These are phyloP conservation scores for Idaea dimidiata DNA, from an alignment of 2,888 invertebrate genomes.

Conservation along the genomic window DNA sequence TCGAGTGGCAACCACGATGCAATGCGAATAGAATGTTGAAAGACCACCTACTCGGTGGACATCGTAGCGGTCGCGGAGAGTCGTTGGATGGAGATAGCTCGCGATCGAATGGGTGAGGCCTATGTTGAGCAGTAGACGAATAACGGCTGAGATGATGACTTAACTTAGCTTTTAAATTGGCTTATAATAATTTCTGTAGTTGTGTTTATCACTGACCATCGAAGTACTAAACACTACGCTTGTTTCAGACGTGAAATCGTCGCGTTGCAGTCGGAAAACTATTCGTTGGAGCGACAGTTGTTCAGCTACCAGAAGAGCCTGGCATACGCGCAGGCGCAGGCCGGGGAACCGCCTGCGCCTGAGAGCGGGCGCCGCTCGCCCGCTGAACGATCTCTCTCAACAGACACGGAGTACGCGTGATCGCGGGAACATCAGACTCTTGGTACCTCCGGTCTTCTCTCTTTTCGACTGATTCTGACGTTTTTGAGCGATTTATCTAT, in stretches of 20 bases:
- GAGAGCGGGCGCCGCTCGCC: slow-evolving; percentile 70
- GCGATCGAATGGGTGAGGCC: too few species aligned
- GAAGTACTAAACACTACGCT: slow-evolving; percentile 6
- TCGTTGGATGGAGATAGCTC: too few species aligned
- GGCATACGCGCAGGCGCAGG: slow-evolving; percentile 85
- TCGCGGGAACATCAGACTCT: slow-evolving; percentile 41
- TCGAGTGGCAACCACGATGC: too few species aligned
- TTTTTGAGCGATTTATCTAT: slow-evolving; percentile 81
- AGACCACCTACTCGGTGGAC: too few species aligned
- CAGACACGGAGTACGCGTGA: slow-evolving; percentile 88
- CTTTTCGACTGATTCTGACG: slow-evolving; percentile 78
- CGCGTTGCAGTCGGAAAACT: slow-evolving; percentile 91
- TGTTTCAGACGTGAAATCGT: slow-evolving; percentile 86
- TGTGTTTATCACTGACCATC: neutral
- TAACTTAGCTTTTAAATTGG: too few species aligned
- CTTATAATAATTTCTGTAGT: neutral
- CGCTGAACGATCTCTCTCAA: slow-evolving; percentile 82
- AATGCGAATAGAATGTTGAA: too few species aligned
- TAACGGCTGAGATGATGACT: too few species aligned
- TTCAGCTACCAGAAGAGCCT: slow-evolving; percentile 91
- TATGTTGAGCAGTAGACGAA: too few species aligned
- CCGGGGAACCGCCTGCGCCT: slow-evolving; percentile 69
- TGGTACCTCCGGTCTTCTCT: slow-evolving; percentile 60
- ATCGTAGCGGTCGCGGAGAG: too few species aligned
- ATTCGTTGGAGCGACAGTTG: slow-evolving; percentile 89